Evolutionary conservation across 1,140 invertebrate species (phyloP).

Genomic region (Drosophila athabasca): DNA sequence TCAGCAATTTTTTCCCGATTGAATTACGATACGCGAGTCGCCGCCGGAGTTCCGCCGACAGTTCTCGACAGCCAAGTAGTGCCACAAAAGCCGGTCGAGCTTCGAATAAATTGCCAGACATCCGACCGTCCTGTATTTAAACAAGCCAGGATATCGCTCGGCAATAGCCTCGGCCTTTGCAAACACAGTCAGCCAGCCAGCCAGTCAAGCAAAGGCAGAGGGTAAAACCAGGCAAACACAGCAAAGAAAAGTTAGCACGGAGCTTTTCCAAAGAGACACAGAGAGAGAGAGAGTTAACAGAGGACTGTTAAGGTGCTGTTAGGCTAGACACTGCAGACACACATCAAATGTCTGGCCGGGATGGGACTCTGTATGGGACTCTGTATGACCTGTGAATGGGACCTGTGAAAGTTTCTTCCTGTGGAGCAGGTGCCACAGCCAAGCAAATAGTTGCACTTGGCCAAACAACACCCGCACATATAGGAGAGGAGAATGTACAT

Average conservation of each 20-base stretch:
- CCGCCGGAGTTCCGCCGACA: conserved; percentile 15
- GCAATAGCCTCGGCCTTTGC: conserved; percentile 49
- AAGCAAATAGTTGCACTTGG: conserved; percentile 65
- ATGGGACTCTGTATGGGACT: conserved; percentile 3
- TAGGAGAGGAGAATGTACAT: conserved; percentile 7
- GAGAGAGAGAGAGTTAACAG: conserved; percentile 10
- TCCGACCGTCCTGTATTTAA: conserved; percentile 76
- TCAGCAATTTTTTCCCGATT: conserved; percentile 6
- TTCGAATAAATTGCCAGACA: conserved; percentile 78
- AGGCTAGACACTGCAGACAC: too few species aligned
- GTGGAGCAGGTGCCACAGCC: conserved; percentile 27
- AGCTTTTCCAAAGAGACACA: conserved; percentile 56
- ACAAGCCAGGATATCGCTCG: conserved; percentile 55
- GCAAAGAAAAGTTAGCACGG: conserved; percentile 19
- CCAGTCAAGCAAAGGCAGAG: conserved; percentile 36
- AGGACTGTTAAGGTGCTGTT: conserved; percentile 21
- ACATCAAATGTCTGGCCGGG: too few species aligned
- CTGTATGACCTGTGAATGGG: conserved; percentile 45
- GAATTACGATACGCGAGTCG: conserved; percentile 37
- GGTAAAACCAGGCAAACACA: conserved; percentile 22
- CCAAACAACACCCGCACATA: conserved; percentile 13
- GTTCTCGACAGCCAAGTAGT: conserved; percentile 45
- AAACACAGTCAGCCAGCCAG: conserved; percentile 28
- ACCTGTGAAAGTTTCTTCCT: conserved; percentile 45
- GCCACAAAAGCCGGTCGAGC: conserved; percentile 78